Evolutionary conservation across 2,113 vertebrate species (phyloP).

Genomic region (Gyps fulvus): DNA sequence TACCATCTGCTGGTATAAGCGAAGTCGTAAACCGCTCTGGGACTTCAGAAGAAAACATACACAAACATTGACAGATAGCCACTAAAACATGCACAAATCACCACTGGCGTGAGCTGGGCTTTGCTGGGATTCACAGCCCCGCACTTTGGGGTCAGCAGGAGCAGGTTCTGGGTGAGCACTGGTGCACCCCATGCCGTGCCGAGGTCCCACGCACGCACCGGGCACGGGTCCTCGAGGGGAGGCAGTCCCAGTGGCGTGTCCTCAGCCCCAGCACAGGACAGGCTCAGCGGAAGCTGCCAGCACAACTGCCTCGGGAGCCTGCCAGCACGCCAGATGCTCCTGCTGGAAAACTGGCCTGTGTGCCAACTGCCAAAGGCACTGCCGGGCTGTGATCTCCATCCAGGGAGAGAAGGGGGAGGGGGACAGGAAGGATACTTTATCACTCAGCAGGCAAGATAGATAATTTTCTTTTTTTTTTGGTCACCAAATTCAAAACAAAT

Average conservation of each 20-base stretch:
- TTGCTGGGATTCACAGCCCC: neutral
- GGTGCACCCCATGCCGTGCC: accelerated
- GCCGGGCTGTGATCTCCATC: slow-evolving; percentile 1
- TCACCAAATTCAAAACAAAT: neutral
- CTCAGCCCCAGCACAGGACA: neutral
- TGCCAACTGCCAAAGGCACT: neutral
- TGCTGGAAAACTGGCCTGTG: slow-evolving; percentile 13
- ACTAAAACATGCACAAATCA: neutral
- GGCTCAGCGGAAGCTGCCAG: neutral
- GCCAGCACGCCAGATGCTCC: slow-evolving; percentile 32
- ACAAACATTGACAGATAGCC: neutral
- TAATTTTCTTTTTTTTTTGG: neutral
- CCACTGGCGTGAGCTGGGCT: accelerated
- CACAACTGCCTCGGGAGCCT: neutral
- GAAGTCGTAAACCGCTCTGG: neutral
- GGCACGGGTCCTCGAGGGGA: neutral
- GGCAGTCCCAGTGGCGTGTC: neutral
- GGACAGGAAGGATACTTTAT: neutral
- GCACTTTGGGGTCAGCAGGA: neutral
- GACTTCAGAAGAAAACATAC: neutral
- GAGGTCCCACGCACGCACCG: accelerated
- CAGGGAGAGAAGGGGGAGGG: neutral
- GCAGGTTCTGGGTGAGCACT: neutral
- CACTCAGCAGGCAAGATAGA: neutral
- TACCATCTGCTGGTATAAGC: neutral